Percentiles rank a stretch among this genome's conserved stretches.
phyloP scores from a whole-genome alignment of 2,113 vertebrate genomes.

The Orthochromis malagaraziensis region DNA sequence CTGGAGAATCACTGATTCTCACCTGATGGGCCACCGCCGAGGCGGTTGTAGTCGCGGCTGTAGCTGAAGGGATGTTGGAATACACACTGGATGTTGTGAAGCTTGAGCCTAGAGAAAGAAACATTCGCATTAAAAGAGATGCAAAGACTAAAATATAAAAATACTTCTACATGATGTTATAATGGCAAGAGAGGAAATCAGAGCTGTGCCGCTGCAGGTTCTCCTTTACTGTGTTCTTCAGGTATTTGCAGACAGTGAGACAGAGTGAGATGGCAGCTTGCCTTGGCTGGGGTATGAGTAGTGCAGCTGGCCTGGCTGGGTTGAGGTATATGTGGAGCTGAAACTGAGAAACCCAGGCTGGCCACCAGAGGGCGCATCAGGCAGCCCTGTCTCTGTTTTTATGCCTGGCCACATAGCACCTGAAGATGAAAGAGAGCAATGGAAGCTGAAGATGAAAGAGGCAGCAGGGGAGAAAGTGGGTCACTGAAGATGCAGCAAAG shows the following conservation, averaged over 20 bases:
- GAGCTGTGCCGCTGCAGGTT: background rate
- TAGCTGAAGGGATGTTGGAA: constrained; percentile 67
- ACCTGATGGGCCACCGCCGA: constrained; percentile 51
- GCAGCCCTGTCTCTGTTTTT: constrained; percentile 95
- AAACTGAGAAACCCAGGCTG: constrained; percentile 96
- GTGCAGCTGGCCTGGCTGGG: constrained; percentile 89
- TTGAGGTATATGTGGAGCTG: constrained; percentile 92
- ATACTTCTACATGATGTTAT: background rate
- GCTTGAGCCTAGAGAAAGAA: constrained; percentile 64
- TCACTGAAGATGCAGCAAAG: background rate
- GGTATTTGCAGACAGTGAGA: constrained; percentile 2
- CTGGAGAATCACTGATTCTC: background rate
- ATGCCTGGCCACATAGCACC: constrained; percentile 99
- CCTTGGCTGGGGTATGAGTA: constrained; percentile 98
- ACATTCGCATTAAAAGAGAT: background rate
- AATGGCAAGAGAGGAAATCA: background rate
- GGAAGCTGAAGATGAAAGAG: constrained; percentile 45
- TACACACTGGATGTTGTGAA: constrained; percentile 77
- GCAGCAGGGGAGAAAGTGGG: background rate
- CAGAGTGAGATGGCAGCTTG: constrained; percentile 56
- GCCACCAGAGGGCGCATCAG: constrained; percentile 91
- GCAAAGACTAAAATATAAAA: background rate
- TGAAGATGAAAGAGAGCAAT: constrained; percentile 67
- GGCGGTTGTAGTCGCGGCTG: constrained; percentile 53
- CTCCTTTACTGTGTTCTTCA: background rate